Base-by-base conservation (phyloP, 2,888 invertebrate species). In the Idaea biselata region DNA sequence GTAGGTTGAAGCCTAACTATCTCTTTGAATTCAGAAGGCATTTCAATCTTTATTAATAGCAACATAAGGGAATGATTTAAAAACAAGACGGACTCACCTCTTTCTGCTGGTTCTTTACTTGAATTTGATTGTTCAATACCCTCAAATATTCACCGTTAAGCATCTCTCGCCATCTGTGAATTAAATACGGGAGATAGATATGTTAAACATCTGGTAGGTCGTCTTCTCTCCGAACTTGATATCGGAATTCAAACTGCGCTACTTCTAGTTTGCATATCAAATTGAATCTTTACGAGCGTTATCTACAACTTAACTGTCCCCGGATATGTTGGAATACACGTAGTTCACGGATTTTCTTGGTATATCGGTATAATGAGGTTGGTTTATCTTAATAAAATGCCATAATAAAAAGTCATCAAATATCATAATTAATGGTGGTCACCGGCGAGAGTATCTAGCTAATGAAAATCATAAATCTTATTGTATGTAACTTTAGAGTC, bases 121-220 rank as follows among this genome's bases (percentile, higher is more conserved):
- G 81, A 72, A 93, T 88, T 75, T 93, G 93, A 64, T 88, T 83
- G 72, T 92, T 91, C 25, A 93, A 71, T 59, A 88, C 88, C 61
- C 79, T 80, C 68, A 93, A 78, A 74, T 93, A 83, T 68, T 91
- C 87, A 53, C 80, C 78, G 63, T 89, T 85, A n/a, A 86, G 65
- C 58, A 87, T 70, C 73, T 91, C 89, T n/a, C 92, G 86, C 92
- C 91, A 91, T 71, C 92, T 91, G 73, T 18, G 77, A 80, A 60
- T 62, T 57, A 66, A 60, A 59, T 56, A 18, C 56, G 18, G 17
- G 18, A 56, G 18, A 55, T n/a, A 55, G 18, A 32, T 8, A 32
- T 32, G 14, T 44, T 44, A 44, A 44, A 25, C 25, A 25, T 44
- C 3, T 44, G 14, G 8, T 8, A 44, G 44, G 44, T 14, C 8